phyloP scores from a whole-genome alignment of 2,888 invertebrate species.

The Caradrina clavipalpis region DNA sequence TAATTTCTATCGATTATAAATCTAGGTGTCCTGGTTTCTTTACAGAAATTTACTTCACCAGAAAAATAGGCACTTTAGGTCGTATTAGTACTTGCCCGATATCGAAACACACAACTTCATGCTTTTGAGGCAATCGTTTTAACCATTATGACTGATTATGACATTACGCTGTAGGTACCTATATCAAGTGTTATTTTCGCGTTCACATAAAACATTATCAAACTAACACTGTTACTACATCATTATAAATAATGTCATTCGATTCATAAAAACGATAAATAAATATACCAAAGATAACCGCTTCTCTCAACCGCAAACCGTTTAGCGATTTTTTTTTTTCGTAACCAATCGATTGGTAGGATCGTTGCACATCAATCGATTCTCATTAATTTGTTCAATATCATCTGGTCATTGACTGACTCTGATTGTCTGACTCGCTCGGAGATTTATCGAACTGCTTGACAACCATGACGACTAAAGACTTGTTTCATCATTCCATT shows the following conservation, averaged over 20 bases:
- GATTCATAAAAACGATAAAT: constrained; percentile 28
- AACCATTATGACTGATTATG: no score
- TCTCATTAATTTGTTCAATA: constrained; percentile 58
- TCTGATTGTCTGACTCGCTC: constrained; percentile 56
- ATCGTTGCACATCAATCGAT: constrained; percentile 57
- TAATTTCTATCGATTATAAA: no score
- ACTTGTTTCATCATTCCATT: constrained; percentile 61
- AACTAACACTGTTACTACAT: constrained; percentile 25
- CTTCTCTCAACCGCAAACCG: constrained; percentile 23
- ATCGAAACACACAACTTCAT: no score
- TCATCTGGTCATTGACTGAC: constrained; percentile 59
- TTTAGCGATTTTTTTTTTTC: constrained; percentile 33
- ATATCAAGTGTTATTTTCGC: constrained; percentile 20
- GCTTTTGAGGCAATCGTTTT: no score
- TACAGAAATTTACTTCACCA: no score
- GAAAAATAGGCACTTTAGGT: no score
- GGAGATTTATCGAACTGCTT: constrained; percentile 50
- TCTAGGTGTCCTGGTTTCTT: no score
- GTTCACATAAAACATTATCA: constrained; percentile 37
- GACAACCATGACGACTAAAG: constrained; percentile 56
- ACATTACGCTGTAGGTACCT: background rate
- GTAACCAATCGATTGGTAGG: constrained; percentile 49
- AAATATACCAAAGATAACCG: constrained; percentile 20
- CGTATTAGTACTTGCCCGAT: no score
- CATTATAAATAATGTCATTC: constrained; percentile 43